Base-by-base conservation (phyloP, 2,888 invertebrate genomes). In the Euzetes globulus region DNA sequence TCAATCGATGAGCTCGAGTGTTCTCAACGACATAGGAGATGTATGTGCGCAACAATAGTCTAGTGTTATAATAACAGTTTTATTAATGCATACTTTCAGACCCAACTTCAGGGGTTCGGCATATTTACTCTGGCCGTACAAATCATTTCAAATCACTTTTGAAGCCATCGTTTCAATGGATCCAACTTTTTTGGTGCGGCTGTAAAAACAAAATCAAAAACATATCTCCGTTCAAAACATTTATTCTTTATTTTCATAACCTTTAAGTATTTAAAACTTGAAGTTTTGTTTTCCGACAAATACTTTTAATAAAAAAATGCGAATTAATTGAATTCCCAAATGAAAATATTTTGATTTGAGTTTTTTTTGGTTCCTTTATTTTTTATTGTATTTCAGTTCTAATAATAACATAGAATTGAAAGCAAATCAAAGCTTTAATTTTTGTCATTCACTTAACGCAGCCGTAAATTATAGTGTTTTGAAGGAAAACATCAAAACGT, bases 41-140 rank as follows among this genome's bases (percentile, higher is more conserved):
- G 63, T 63, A 63, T 63, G 63, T 5, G 63, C 63, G 5, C 22
- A 45, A 68, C 68, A 68, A 68, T 37, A 45, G 41, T 41, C 45
- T 41, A 68, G 68, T 68, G 68, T 45, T 68, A 68, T 45, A 68
- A 68, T 68, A 68, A 68, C 45, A 68, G 11, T 68, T 41, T 68
- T 41, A 68, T 68, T 41, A 45, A 41, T 41, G 45, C 68, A 68
- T 41, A 41, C 22, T 19, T 68, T 45, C 22, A 41, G 68, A 68
- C 37, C 37, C 45, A 68, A 45, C 45, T 68, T 45, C 41, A 65
- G 33, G 68, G 68, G 41, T 41, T 63, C 33, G 68, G 33, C 22
- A 17, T 65, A 37, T 65, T 65, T 65, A 33, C 29, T n/a, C 11
- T 52, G n/a, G n/a, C 1, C 17, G 1, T 19, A 19, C 7, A 22